Conservation (phyloP, 2,113 vertebrate species). For the Nycticorax nycticorax region DNA sequence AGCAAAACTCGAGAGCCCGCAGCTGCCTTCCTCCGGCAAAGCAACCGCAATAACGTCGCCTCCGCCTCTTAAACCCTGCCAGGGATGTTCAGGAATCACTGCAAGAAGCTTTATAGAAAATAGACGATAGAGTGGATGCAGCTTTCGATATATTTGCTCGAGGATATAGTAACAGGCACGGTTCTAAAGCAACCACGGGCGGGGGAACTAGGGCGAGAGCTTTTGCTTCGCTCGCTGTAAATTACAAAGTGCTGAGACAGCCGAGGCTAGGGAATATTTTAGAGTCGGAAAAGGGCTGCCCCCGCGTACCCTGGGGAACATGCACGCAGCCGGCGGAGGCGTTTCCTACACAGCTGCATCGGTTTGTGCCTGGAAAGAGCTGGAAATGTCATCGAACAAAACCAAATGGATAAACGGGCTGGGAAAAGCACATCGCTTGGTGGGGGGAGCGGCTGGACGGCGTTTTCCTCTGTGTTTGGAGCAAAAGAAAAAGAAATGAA, state of each 20-base stretch:
- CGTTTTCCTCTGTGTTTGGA: not conserved
- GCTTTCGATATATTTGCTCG: constrained; percentile 49
- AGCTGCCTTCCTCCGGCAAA: not conserved
- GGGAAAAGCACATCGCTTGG: not conserved
- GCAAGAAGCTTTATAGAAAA: constrained; percentile 16
- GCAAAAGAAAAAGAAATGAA: not conserved
- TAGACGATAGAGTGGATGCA: not conserved
- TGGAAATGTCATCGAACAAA: not conserved
- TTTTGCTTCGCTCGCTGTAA: not conserved
- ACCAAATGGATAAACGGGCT: not conserved
- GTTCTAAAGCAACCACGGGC: constrained; percentile 14
- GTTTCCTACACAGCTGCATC: not conserved
- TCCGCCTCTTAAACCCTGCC: not conserved
- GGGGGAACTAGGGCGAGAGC: not conserved
- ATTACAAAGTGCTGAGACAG: not conserved
- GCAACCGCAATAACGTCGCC: rapidly evolving
- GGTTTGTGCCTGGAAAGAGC: not conserved
- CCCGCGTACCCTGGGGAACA: not conserved
- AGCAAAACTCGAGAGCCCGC: not conserved
- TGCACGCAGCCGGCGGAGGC: not conserved
- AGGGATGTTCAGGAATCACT: not conserved
- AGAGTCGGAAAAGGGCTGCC: not conserved
- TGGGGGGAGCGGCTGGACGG: rapidly evolving
- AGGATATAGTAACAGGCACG: constrained; percentile 32
- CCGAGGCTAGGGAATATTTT: not conserved